Conservation (phyloP, 2,797 vertebrate species). For the Coluber constrictor region DNA sequence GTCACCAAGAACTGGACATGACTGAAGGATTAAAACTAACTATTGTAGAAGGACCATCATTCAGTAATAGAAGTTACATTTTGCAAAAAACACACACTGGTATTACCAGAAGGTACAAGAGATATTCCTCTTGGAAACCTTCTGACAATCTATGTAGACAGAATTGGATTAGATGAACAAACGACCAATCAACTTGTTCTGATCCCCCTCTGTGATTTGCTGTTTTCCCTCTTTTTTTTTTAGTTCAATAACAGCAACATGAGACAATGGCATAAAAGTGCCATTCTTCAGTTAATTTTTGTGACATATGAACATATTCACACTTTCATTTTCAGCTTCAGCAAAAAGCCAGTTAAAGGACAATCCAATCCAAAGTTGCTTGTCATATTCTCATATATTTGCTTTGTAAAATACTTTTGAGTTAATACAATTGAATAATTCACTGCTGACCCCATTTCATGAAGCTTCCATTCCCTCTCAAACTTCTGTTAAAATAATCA, state of each 20-base stretch:
- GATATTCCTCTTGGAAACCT: neutral
- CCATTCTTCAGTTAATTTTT: neutral
- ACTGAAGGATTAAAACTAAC: neutral
- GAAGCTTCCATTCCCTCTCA: neutral
- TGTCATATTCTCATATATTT: neutral
- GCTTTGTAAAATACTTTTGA: neutral
- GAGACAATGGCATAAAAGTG: neutral
- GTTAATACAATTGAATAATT: neutral
- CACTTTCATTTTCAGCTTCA: neutral
- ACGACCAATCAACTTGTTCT: neutral
- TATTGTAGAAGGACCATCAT: neutral
- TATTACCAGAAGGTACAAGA: neutral
- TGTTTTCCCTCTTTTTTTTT: neutral
- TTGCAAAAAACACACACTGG: neutral
- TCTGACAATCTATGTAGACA: neutral
- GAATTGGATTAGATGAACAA: neutral
- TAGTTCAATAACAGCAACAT: neutral
- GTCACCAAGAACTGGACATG: neutral
- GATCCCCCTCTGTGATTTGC: neutral
- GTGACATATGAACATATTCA: neutral
- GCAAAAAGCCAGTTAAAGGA: neutral
- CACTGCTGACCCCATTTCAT: neutral
- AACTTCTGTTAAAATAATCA: conserved; percentile 24
- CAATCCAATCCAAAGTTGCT: neutral
- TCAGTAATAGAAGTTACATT: neutral